Conservation (phyloP, 1,140 invertebrate species). For the Dreissena polymorpha region DNA sequence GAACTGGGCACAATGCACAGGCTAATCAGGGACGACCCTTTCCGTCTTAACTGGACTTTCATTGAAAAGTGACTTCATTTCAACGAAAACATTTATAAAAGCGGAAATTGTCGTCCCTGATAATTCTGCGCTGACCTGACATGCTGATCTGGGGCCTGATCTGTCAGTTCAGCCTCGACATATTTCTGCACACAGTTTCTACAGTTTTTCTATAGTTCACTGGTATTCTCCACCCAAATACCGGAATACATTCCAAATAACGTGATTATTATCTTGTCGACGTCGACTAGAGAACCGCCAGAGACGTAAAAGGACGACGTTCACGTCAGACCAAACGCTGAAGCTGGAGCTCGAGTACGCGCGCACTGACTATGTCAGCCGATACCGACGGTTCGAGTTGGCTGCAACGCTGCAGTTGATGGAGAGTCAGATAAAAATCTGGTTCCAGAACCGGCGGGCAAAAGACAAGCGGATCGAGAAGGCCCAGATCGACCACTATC, state of each 20-base stretch:
- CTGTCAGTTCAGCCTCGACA: background rate
- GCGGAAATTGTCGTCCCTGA: too few species aligned
- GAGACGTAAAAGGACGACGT: constrained; percentile 94
- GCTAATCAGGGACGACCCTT: too few species aligned
- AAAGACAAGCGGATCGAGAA: constrained; percentile 98
- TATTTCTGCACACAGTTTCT: too few species aligned
- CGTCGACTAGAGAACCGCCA: constrained; percentile 91
- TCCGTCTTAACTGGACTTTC: too few species aligned
- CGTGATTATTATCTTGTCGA: constrained; percentile 75
- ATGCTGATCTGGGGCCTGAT: too few species aligned
- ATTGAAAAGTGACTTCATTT: too few species aligned
- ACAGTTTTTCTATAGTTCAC: too few species aligned
- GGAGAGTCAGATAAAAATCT: constrained; percentile 85
- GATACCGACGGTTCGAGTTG: constrained; percentile 89
- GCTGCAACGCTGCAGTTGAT: constrained; percentile 90
- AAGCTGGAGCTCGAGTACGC: constrained; percentile 94
- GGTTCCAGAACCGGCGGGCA: constrained; percentile 97
- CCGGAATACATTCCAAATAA: background rate
- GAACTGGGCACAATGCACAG: too few species aligned
- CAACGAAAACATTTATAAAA: too few species aligned
- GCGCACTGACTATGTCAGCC: constrained; percentile 93
- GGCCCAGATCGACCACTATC: constrained; percentile 95
- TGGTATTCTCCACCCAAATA: background rate
- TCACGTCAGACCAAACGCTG: constrained; percentile 95
- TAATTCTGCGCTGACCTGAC: too few species aligned